Evolutionary conservation across 2,113 vertebrate genomes (phyloP).

Genomic region (Ceratotherium simum): DNA sequence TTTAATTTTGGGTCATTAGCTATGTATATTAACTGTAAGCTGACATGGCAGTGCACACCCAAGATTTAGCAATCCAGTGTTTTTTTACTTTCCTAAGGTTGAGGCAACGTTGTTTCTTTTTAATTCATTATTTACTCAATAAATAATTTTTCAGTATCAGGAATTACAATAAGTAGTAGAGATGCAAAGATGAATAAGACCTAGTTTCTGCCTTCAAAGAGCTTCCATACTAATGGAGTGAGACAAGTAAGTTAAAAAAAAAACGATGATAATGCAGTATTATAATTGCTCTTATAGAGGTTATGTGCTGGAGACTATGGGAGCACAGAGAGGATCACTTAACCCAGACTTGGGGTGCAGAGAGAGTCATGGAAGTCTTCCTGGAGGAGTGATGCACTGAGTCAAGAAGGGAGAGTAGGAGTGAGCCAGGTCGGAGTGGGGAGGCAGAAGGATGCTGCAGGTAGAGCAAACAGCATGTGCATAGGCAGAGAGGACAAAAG

Average conservation of each 20-base stretch:
- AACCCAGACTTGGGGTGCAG: neutral
- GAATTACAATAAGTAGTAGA: neutral
- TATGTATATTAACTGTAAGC: neutral
- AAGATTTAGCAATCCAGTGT: neutral
- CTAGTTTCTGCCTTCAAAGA: neutral
- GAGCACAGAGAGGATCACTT: neutral
- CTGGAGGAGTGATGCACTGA: neutral
- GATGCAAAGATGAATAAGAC: neutral
- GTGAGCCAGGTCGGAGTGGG: no score
- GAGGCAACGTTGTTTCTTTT: neutral
- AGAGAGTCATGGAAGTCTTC: neutral
- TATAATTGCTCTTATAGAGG: neutral
- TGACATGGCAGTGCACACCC: neutral
- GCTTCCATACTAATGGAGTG: neutral
- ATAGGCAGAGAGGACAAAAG: neutral
- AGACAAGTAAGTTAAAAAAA: neutral
- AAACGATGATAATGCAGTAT: neutral
- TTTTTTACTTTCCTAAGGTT: neutral
- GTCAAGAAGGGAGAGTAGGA: neutral
- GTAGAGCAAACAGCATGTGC: rapidly evolving
- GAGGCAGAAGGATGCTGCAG: neutral
- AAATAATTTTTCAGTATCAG: neutral
- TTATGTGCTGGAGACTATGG: neutral
- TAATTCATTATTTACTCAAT: neutral
- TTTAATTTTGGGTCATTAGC: neutral